These are phyloP conservation scores for Anthoptus insignis DNA, from an alignment of 2,888 invertebrate genomes.

Conservation along the genomic window DNA sequence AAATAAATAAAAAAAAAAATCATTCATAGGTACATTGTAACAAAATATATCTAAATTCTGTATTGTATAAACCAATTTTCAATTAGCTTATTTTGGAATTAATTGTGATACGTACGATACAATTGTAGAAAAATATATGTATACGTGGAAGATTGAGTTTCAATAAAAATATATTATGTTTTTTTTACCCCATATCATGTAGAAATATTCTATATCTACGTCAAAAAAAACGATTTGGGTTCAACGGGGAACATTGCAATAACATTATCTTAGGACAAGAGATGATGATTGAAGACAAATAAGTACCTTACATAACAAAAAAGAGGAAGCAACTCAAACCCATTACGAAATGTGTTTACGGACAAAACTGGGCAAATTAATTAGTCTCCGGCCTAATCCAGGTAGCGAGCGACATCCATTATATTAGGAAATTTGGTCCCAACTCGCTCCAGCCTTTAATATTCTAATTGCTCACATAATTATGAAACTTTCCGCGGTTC, in stretches of 20 bases:
- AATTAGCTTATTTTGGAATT: too few relatives aligned
- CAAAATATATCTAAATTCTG: too few relatives aligned
- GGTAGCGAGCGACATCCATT: conserved; percentile 31
- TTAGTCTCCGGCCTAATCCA: conserved; percentile 34
- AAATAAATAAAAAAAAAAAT: too few relatives aligned
- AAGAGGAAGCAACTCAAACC: background rate
- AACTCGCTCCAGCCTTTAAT: conserved; percentile 55
- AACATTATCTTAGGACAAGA: background rate
- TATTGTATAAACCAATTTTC: too few relatives aligned
- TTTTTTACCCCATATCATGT: too few relatives aligned
- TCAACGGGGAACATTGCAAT: background rate
- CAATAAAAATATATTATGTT: too few relatives aligned
- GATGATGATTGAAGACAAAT: background rate
- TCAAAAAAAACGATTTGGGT: background rate
- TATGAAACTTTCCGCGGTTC: conserved; percentile 50
- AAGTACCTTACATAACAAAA: conserved; percentile 2
- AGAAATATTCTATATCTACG: too few relatives aligned
- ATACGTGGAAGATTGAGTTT: too few relatives aligned
- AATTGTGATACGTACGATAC: too few relatives aligned
- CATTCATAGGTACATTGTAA: too few relatives aligned
- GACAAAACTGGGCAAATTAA: conserved; percentile 28
- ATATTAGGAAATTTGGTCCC: conserved; percentile 51
- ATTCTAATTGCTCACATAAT: conserved; percentile 56
- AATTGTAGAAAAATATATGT: too few relatives aligned
- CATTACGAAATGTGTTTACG: conserved; percentile 12